Percentiles rank a stretch among this genome's conserved stretches.
Evolutionary conservation across 1,140 invertebrate species (phyloP).

Genomic region (Lordiphosa mommai): DNA sequence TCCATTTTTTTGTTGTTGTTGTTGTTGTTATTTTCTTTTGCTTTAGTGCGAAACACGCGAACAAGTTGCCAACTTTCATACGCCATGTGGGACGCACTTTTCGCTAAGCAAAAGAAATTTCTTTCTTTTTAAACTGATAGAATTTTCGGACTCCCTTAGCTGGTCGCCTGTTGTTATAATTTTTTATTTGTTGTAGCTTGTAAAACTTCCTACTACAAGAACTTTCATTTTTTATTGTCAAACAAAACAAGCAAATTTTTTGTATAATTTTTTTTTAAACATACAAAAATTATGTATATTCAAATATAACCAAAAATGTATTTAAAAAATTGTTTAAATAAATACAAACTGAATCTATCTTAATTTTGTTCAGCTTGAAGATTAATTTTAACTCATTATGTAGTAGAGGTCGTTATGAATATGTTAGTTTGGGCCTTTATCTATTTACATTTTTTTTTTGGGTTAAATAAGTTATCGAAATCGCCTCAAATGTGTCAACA

Average conservation of each 20-base stretch:
- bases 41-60: slow-evolving; percentile 38
- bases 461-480: too few species aligned
- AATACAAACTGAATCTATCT: too few species aligned
- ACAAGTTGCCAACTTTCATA: slow-evolving; percentile 68
- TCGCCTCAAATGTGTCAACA: too few species aligned
- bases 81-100: slow-evolving; percentile 71
- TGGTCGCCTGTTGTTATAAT: slow-evolving; percentile 14
- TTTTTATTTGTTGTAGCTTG: slow-evolving; percentile 28
- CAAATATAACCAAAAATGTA: too few species aligned
- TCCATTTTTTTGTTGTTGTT: slow-evolving; percentile 18
- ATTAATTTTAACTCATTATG: too few species aligned
- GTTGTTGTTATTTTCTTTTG: slow-evolving; percentile 14
- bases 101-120: slow-evolving; percentile 28
- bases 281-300: too few species aligned
- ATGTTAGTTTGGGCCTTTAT: too few species aligned
- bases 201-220: slow-evolving; percentile 40
- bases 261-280: not conserved
- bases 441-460: too few species aligned
- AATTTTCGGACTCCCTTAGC: slow-evolving; percentile 38
- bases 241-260: not conserved
- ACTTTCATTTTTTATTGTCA: slow-evolving; percentile 33
- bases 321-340: too few species aligned
- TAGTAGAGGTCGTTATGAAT: too few species aligned
- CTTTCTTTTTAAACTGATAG: slow-evolving; percentile 50
- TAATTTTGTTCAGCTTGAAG: too few species aligned